Percentiles rank a stretch among this genome's conserved stretches.
These are phyloP conservation scores for Siderastrea radians DNA, from an alignment of 92 coral and sea anemone species.

Conservation along the genomic window DNA sequence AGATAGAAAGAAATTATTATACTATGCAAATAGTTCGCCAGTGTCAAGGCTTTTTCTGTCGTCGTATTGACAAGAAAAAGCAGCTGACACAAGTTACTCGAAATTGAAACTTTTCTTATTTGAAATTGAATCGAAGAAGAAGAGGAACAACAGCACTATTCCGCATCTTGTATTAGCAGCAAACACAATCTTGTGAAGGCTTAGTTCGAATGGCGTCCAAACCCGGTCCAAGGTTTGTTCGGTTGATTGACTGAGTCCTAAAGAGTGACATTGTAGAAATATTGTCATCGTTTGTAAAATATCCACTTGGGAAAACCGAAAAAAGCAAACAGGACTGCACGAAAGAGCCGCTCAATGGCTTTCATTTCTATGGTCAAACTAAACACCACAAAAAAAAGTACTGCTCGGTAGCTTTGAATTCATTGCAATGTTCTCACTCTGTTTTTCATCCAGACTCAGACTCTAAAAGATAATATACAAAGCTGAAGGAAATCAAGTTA, in stretches of 20 bases:
- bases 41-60: constrained; percentile 26
- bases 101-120: constrained; percentile 11
- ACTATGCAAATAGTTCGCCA: not conserved
- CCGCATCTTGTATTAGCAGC: not conserved
- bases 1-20: not conserved
- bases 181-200: not conserved
- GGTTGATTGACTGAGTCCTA: not conserved
- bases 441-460: too few relatives aligned
- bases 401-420: too few relatives aligned
- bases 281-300: not conserved
- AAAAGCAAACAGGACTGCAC: not conserved
- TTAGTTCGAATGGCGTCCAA: not conserved
- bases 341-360: not conserved
- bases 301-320: not conserved
- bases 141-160: not conserved
- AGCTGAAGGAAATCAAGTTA: too few relatives aligned
- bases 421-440: too few relatives aligned
- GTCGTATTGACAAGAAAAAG: not conserved
- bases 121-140: not conserved
- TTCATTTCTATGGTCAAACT: not conserved
- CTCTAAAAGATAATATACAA: too few relatives aligned
- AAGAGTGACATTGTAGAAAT: not conserved
- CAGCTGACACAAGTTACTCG: constrained; percentile 4
- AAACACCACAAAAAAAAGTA: not conserved
- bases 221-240: constrained; percentile 10